A percentile compares a stretch with the other conserved stretches of the same genome.
Conservation (phyloP, 2,797 vertebrate species). For the Gouania willdenowi region DNA sequence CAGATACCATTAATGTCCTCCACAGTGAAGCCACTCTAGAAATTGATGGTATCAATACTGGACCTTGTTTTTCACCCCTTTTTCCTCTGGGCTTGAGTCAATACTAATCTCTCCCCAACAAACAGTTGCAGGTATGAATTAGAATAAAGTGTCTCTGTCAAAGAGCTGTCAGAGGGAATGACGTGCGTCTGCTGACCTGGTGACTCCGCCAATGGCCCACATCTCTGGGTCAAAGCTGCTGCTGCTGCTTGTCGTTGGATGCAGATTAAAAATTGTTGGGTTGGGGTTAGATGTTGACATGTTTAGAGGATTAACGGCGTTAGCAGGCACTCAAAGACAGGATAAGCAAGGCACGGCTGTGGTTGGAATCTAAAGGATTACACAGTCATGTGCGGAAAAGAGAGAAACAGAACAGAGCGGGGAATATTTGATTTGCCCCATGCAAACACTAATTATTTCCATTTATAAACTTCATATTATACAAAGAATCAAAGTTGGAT, state of each 20-base stretch:
- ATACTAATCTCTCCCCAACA: constrained; percentile 11
- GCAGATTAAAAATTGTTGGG: neutral
- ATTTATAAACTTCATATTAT: no score
- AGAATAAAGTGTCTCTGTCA: constrained; percentile 11
- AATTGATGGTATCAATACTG: constrained; percentile 36
- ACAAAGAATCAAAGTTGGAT: no score
- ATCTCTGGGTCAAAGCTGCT: neutral
- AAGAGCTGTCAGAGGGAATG: constrained; percentile 4
- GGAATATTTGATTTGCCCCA: no score
- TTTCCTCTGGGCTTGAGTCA: constrained; percentile 5
- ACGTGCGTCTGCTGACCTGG: neutral
- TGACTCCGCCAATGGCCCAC: neutral
- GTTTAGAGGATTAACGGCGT: neutral
- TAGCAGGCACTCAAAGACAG: neutral
- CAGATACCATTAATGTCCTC: constrained; percentile 1
- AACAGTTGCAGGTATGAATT: constrained; percentile 17
- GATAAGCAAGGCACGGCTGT: neutral
- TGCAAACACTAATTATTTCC: no score
- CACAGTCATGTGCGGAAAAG: neutral
- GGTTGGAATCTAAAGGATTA: neutral
- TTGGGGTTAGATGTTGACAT: constrained; percentile 4
- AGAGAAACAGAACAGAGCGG: no score
- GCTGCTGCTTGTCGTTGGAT: neutral
- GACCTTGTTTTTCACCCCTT: neutral
- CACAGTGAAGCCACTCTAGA: constrained; percentile 7